Percentiles rank a stretch among this genome's conserved stretches.
Evolutionary conservation across 1,140 invertebrate species (phyloP).

Genomic region (Coenobita brevimanus): DNA sequence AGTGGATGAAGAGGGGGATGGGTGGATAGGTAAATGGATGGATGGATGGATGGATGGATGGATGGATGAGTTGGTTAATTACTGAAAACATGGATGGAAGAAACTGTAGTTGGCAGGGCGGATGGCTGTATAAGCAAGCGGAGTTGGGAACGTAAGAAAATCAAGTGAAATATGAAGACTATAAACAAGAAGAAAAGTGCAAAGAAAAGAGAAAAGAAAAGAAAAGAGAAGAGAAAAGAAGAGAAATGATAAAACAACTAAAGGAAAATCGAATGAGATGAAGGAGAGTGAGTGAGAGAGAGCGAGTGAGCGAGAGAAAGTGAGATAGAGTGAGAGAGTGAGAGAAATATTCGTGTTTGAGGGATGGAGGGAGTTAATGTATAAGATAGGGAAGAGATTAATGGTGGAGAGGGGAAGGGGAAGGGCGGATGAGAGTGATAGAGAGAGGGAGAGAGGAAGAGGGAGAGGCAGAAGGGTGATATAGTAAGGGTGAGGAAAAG

Average conservation of each 20-base stretch:
- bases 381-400: slow-evolving; percentile 50
- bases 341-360: slow-evolving; percentile 53
- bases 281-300: background rate
- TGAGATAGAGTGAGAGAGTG: background rate
- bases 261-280: background rate
- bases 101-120: too few species aligned
- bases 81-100: too few species aligned
- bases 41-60: too few species aligned
- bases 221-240: background rate
- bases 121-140: too few species aligned
- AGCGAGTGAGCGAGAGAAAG: background rate
- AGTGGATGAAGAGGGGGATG: too few species aligned
- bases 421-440: slow-evolving; percentile 40
- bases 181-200: too few species aligned
- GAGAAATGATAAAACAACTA: background rate
- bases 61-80: too few species aligned
- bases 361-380: slow-evolving; percentile 56
- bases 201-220: background rate
- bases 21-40: too few species aligned
- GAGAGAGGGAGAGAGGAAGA: slow-evolving; percentile 26
- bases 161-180: background rate
- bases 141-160: too few species aligned
- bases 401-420: slow-evolving; percentile 47
- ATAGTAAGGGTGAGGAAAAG: slow-evolving; percentile 48
- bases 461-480: slow-evolving; percentile 19